phyloP scores from a whole-genome alignment of 2,888 invertebrate genomes.

The Frankliniella intonsa region DNA sequence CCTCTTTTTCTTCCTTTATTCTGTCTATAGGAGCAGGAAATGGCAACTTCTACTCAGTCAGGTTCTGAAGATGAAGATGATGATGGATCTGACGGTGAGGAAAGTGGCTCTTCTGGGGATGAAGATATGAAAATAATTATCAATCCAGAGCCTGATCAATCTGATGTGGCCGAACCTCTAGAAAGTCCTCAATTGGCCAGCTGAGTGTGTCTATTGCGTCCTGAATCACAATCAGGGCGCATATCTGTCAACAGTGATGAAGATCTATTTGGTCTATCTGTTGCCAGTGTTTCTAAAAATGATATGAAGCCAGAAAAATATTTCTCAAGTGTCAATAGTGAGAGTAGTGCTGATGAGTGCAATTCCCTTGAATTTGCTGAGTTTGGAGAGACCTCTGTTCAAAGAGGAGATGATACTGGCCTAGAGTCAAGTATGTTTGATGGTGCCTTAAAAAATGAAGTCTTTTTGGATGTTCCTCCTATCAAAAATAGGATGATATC shows the following conservation, averaged over 20 bases:
- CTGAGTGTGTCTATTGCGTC: conserved; percentile 7
- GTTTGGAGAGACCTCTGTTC: too few species aligned
- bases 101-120: conserved; percentile 40
- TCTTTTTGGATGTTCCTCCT: too few species aligned
- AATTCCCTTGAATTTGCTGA: too few species aligned
- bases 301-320: not conserved
- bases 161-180: conserved; percentile 38
- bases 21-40: conserved; percentile 52
- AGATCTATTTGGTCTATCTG: not conserved
- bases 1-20: not conserved
- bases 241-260: not conserved
- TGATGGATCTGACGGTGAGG: conserved; percentile 40
- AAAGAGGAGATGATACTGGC: too few species aligned
- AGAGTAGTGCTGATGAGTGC: not conserved
- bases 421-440: too few species aligned
- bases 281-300: not conserved
- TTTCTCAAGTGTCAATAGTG: not conserved
- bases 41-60: conserved; percentile 68
- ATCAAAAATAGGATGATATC: too few species aligned
- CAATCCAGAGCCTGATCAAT: conserved; percentile 38
- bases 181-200: conserved; percentile 30
- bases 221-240: not conserved
- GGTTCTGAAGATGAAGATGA: conserved; percentile 44
- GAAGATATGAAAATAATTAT: conserved; percentile 40
- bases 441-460: not conserved